A percentile compares a stretch with the other conserved stretches of the same genome.
phyloP scores from a whole-genome alignment of 92 coral and sea anemone species.

The Micromussa lordhowensis region DNA sequence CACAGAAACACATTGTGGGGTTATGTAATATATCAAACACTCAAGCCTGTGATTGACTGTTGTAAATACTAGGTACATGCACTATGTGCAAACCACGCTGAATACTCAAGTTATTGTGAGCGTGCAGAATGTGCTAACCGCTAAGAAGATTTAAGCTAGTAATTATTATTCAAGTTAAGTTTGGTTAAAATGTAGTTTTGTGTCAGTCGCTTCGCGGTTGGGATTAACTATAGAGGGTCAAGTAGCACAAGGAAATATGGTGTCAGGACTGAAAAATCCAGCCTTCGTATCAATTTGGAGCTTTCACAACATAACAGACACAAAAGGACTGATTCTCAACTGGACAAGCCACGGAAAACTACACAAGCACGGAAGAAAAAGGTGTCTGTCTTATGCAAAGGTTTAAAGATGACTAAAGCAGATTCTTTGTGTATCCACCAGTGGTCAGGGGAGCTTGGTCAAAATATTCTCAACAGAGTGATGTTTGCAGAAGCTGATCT shows the following conservation, averaged over 20 bases:
- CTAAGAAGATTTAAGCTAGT: too few species aligned
- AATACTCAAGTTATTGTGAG: too few species aligned
- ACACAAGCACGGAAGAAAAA: conserved; percentile 17
- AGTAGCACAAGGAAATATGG: conserved; percentile 21
- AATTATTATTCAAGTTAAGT: too few species aligned
- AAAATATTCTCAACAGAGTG: conserved; percentile 25
- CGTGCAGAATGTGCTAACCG: too few species aligned
- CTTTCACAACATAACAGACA: background rate
- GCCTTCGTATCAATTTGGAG: conserved; percentile 5
- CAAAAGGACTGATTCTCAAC: conserved; percentile 22
- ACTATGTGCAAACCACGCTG: too few species aligned
- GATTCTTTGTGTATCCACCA: conserved; percentile 1
- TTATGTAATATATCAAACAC: too few species aligned
- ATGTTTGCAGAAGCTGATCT: background rate
- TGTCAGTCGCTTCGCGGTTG: too few species aligned
- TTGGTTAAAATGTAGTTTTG: too few species aligned
- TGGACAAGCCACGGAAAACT: conserved; percentile 14
- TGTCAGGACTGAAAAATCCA: conserved; percentile 18
- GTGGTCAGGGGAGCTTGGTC: conserved; percentile 30
- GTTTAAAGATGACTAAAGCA: conserved; percentile 17
- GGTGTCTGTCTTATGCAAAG: conserved; percentile 4
- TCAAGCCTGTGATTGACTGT: too few species aligned
- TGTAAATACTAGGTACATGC: too few species aligned
- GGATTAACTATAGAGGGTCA: too few species aligned
- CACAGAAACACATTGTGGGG: too few species aligned